Percentiles rank a stretch among this genome's conserved stretches.
Conservation (phyloP, 2,888 invertebrate genomes). For the Platycheirus rosarum region DNA sequence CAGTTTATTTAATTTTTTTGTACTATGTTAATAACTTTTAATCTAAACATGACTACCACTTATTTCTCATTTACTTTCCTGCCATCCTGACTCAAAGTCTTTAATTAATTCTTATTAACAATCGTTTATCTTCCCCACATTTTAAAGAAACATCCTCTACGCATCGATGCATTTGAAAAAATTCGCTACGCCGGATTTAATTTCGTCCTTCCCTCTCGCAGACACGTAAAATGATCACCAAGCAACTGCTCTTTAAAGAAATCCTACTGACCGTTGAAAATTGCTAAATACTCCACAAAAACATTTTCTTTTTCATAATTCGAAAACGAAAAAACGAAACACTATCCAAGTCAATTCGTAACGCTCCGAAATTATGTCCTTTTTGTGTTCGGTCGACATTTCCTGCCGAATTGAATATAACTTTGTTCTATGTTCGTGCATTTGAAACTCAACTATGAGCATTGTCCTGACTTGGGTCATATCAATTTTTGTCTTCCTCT, state of each 20-base stretch:
- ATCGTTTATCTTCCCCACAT: too few species aligned
- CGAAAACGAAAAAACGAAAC: conserved; percentile 25
- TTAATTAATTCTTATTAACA: too few species aligned
- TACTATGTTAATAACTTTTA: too few species aligned
- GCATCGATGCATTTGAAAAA: conserved; percentile 25
- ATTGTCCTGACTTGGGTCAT: conserved; percentile 40
- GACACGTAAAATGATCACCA: conserved; percentile 29
- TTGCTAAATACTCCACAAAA: conserved; percentile 34
- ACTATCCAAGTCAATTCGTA: conserved; percentile 55
- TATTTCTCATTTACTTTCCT: too few species aligned
- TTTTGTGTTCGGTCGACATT: conserved; percentile 30
- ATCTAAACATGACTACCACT: too few species aligned
- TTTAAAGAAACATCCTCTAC: not conserved
- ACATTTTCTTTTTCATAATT: not conserved
- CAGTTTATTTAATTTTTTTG: too few species aligned
- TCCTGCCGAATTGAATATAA: conserved; percentile 45
- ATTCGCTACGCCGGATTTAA: conserved; percentile 64
- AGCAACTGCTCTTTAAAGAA: conserved; percentile 35
- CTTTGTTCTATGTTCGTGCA: conserved; percentile 20
- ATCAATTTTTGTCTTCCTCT: conserved; percentile 28
- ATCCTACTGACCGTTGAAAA: conserved; percentile 63
- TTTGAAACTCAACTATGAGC: not conserved
- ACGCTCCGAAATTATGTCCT: conserved; percentile 61
- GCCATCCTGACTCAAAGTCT: too few species aligned
- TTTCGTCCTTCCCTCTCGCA: conserved; percentile 29